These are phyloP conservation scores for Noctilio leporinus DNA, from an alignment of 2,113 vertebrate species.

Conservation along the genomic window DNA sequence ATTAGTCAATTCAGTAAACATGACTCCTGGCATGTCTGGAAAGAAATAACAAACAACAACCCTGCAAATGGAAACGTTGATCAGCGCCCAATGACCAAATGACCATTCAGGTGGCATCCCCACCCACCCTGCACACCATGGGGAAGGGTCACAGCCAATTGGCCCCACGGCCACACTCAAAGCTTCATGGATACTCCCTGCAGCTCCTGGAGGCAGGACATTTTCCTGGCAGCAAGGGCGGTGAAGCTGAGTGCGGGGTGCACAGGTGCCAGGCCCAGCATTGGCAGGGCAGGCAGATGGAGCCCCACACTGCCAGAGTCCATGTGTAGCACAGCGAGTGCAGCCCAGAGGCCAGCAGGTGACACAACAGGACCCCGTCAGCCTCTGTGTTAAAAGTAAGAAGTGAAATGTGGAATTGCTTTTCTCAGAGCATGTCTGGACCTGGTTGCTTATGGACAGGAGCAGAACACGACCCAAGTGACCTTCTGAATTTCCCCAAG, in stretches of 20 bases:
- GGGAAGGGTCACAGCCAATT: slow-evolving; percentile 77
- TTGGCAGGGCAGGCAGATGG: background rate
- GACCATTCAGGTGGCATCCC: slow-evolving; percentile 76
- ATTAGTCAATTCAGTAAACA: slow-evolving; percentile 52
- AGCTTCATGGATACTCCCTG: slow-evolving; percentile 84
- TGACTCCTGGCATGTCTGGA: slow-evolving; percentile 42
- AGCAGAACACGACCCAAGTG: too few species aligned
- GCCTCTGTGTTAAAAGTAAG: background rate
- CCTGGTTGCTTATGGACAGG: accelerated
- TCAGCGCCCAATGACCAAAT: slow-evolving; percentile 58
- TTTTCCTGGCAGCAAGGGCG: slow-evolving; percentile 77
- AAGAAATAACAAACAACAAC: slow-evolving; percentile 53
- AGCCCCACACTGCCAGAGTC: background rate
- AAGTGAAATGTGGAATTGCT: too few species aligned
- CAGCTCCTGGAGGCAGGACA: slow-evolving; percentile 81
- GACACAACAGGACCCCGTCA: accelerated
- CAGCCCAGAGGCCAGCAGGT: too few species aligned
- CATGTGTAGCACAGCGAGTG: accelerated
- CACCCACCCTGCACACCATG: slow-evolving; percentile 72
- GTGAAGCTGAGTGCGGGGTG: slow-evolving; percentile 44
- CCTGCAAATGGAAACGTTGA: slow-evolving; percentile 66
- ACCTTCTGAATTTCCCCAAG: too few species aligned
- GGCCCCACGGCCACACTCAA: slow-evolving; percentile 77
- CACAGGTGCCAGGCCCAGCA: slow-evolving; percentile 67
- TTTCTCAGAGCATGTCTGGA: background rate